phyloP scores from a whole-genome alignment of 2,797 vertebrate species.

The Sandelia bainsii region DNA sequence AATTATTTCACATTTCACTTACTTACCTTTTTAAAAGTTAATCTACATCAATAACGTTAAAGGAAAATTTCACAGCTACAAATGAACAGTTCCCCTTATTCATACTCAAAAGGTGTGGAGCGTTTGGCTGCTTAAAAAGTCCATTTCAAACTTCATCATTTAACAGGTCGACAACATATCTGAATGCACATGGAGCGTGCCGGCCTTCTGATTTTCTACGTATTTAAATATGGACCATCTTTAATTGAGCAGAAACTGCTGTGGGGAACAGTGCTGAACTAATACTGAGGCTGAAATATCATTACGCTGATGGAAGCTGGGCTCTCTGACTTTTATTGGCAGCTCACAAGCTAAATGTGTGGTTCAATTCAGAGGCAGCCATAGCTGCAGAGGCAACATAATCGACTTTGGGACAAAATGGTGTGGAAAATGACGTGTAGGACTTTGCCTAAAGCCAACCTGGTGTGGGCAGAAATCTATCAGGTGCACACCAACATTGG shows the following conservation, averaged over 20 bases:
- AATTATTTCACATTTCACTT: constrained; percentile 84
- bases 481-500: constrained; percentile 74
- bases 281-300: constrained; percentile 76
- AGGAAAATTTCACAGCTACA: constrained; percentile 70
- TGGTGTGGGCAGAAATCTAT: constrained; percentile 65
- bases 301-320: constrained; percentile 73
- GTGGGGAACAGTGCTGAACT: constrained; percentile 77
- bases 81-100: constrained; percentile 73
- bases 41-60: constrained; percentile 78
- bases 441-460: constrained; percentile 67
- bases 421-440: constrained; percentile 75
- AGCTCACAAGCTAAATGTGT: constrained; percentile 72
- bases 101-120: constrained; percentile 67
- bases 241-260: constrained; percentile 80
- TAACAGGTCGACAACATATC: constrained; percentile 59
- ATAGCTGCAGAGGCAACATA: constrained; percentile 68
- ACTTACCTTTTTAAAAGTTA: constrained; percentile 82
- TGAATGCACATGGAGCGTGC: constrained; percentile 69
- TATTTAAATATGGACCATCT: constrained; percentile 77
- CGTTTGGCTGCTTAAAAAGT: constrained; percentile 65
- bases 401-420: constrained; percentile 81
- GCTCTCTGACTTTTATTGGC: constrained; percentile 76
- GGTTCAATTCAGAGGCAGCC: constrained; percentile 72
- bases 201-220: constrained; percentile 50
- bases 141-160: constrained; percentile 77